These are phyloP conservation scores for Holocentrus rufus DNA, from an alignment of 2,797 vertebrate genomes.

Conservation along the genomic window DNA sequence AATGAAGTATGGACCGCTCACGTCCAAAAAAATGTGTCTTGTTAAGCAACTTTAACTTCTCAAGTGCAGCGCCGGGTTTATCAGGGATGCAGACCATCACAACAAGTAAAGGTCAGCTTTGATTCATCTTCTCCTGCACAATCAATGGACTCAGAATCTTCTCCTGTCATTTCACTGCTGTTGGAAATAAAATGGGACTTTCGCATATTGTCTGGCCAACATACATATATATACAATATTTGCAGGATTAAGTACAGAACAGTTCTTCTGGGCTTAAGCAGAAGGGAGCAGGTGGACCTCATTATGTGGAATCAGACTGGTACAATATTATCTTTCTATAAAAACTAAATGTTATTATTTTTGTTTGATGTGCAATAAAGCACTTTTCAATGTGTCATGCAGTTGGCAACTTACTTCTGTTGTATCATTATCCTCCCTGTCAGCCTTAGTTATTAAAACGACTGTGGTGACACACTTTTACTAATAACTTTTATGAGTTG, in stretches of 20 bases:
- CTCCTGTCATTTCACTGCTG: constrained; percentile 52
- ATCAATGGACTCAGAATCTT: constrained; percentile 71
- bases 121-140: constrained; percentile 63
- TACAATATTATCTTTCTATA: too few species aligned
- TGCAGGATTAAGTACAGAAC: neutral
- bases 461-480: constrained; percentile 36
- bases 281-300: too few species aligned
- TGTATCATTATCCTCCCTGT: constrained; percentile 11
- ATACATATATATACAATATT: constrained; percentile 38
- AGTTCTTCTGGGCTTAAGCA: too few species aligned
- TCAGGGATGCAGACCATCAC: constrained; percentile 64
- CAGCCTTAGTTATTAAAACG: constrained; percentile 28
- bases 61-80: constrained; percentile 65
- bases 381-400: neutral
- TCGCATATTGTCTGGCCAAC: constrained; percentile 12
- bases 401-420: neutral
- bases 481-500: constrained; percentile 64
- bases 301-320: neutral
- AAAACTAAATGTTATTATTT: neutral
- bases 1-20: constrained; percentile 4
- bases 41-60: constrained; percentile 44
- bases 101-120: constrained; percentile 76
- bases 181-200: constrained; percentile 53
- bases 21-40: constrained; percentile 32
- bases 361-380: neutral